These are phyloP conservation scores for Lasioglossum vierecki DNA, from an alignment of 2,888 invertebrate genomes.

Conservation along the genomic window DNA sequence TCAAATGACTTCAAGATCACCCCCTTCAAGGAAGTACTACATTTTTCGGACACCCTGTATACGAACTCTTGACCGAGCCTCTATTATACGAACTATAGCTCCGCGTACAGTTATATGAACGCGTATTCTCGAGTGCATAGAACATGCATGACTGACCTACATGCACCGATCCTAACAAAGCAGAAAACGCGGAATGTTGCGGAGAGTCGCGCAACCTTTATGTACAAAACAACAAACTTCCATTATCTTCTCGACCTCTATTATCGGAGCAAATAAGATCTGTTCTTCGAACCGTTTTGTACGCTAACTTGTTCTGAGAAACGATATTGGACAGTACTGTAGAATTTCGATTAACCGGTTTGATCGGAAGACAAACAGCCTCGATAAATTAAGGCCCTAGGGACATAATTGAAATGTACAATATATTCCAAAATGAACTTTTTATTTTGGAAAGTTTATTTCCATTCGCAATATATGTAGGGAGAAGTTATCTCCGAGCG, in stretches of 20 bases:
- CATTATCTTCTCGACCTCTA: background rate
- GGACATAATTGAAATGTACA: no score
- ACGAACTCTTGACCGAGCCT: background rate
- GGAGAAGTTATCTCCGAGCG: no score
- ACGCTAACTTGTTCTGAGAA: background rate
- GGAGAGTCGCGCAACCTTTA: background rate
- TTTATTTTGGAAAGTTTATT: no score
- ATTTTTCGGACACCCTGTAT: background rate
- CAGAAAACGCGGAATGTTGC: background rate
- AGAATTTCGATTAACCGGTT: no score
- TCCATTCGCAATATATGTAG: no score
- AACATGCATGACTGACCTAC: background rate
- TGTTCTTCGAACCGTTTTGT: background rate
- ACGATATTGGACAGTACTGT: background rate
- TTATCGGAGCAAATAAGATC: background rate
- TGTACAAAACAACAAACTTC: background rate
- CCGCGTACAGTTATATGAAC: background rate
- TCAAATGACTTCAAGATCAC: background rate
- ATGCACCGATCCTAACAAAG: background rate
- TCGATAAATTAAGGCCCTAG: no score
- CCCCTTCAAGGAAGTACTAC: background rate
- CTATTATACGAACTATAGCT: background rate
- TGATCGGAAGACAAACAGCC: no score
- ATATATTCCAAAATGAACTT: no score
- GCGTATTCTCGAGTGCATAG: background rate